A percentile compares a stretch with the other conserved stretches of the same genome.
These are phyloP conservation scores for Zelleria hepariella DNA, from an alignment of 2,888 invertebrate species.

Conservation along the genomic window DNA sequence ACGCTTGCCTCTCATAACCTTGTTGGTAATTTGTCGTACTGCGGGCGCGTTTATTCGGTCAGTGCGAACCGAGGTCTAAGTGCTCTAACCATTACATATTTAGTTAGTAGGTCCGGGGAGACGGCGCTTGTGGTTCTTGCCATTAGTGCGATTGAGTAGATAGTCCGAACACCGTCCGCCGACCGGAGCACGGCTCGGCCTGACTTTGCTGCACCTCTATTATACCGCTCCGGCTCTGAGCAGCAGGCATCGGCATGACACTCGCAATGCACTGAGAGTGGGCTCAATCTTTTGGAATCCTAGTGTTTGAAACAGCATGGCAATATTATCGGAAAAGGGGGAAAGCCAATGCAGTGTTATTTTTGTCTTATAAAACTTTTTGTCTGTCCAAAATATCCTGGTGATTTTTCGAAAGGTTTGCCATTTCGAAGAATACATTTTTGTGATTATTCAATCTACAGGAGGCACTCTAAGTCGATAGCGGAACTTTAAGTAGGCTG, in stretches of 20 bases:
- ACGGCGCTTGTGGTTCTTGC: constrained; percentile 60
- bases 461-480: too few species aligned
- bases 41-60: constrained; percentile 35
- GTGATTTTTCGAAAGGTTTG: too few species aligned
- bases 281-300: not conserved
- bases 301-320: not conserved
- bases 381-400: too few species aligned
- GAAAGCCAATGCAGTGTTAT: too few species aligned
- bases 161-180: not conserved
- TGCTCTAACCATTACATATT: constrained; percentile 59
- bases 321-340: too few species aligned
- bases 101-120: constrained; percentile 53
- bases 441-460: too few species aligned
- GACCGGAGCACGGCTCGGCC: not conserved
- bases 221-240: not conserved
- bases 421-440: too few species aligned
- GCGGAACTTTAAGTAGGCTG: too few species aligned
- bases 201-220: not conserved
- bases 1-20: not conserved
- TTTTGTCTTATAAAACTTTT: too few species aligned
- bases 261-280: not conserved
- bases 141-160: constrained; percentile 60
- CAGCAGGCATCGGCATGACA: too few species aligned
- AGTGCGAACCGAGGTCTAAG: constrained; percentile 39
- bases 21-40: not conserved